phyloP scores from a whole-genome alignment of 2,888 invertebrate genomes.

The Stenichneumon culpator region DNA sequence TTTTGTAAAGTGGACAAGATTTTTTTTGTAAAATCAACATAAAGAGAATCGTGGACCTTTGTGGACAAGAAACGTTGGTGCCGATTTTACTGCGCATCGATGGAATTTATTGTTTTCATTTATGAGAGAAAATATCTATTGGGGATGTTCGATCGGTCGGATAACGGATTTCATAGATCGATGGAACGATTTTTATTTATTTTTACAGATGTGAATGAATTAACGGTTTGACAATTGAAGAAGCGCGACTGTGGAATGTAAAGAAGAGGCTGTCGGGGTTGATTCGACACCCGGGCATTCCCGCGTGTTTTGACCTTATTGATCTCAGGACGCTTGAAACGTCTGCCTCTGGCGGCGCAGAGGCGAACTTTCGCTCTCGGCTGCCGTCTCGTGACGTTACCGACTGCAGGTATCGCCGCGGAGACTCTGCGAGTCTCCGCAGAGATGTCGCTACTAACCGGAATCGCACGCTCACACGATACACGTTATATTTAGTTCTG shows the following conservation, averaged over 20 bases:
- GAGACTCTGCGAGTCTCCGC: neutral
- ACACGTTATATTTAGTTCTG: too few relatives aligned
- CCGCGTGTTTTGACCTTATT: slow-evolving; percentile 3
- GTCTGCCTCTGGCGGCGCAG: neutral
- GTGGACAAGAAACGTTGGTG: too few relatives aligned
- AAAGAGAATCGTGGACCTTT: too few relatives aligned
- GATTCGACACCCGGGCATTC: neutral
- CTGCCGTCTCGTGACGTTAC: neutral
- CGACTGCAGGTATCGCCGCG: neutral
- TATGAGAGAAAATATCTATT: neutral
- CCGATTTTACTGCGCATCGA: neutral
- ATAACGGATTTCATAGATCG: too few relatives aligned
- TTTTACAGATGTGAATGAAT: neutral
- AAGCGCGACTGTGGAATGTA: neutral
- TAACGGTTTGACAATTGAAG: neutral
- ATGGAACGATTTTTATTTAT: neutral
- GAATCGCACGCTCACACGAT: neutral
- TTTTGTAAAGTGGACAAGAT: too few relatives aligned
- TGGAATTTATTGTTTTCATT: neutral
- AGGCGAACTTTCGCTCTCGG: neutral
- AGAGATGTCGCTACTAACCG: slow-evolving; percentile 24
- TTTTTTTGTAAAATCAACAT: too few relatives aligned
- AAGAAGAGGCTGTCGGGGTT: neutral
- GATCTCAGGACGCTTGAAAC: slow-evolving; percentile 5
- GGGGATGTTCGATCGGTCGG: neutral